phyloP scores from a whole-genome alignment of 2,113 vertebrate genomes.

The Alligator sinensis region DNA sequence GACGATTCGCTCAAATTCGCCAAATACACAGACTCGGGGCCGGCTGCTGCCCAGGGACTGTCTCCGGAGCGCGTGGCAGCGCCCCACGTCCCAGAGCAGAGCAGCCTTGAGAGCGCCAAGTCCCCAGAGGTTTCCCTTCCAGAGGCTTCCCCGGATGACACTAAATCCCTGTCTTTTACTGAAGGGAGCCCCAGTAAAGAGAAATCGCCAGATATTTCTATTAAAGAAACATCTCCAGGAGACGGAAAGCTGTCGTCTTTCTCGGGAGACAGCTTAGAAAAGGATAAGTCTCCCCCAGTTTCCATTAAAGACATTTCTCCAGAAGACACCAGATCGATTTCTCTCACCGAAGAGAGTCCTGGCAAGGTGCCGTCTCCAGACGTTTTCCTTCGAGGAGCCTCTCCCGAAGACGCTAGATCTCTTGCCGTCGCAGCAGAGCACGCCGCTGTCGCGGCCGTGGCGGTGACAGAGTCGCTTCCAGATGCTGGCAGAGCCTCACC shows the following conservation, averaged over 20 bases:
- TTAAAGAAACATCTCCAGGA: constrained; percentile 38
- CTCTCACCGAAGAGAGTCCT: constrained; percentile 74
- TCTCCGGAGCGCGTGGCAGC: constrained; percentile 15
- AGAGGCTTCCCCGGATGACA: constrained; percentile 71
- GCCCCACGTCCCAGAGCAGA: constrained; percentile 47
- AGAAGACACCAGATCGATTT: constrained; percentile 71
- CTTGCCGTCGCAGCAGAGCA: constrained; percentile 67
- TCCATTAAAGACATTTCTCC: constrained; percentile 66
- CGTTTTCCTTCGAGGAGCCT: constrained; percentile 70
- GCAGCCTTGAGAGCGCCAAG: constrained; percentile 44
- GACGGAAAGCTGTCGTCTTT: constrained; percentile 43
- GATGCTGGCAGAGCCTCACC: constrained; percentile 18
- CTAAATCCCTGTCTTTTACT: constrained; percentile 70
- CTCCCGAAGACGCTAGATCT: constrained; percentile 67
- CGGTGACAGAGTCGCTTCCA: constrained; percentile 13
- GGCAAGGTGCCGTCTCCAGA: constrained; percentile 74
- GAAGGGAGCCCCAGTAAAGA: constrained; percentile 60
- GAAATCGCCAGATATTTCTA: constrained; percentile 61
- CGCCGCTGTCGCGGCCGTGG: not conserved
- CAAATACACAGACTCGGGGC: constrained; percentile 30
- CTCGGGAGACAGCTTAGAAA: constrained; percentile 40
- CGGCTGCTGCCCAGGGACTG: constrained; percentile 31
- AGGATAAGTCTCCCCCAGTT: constrained; percentile 46
- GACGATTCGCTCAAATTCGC: constrained; percentile 28
- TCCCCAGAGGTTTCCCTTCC: constrained; percentile 40